Base-by-base conservation (phyloP, 2,888 invertebrate species). In the Xestia c-nigrum region DNA sequence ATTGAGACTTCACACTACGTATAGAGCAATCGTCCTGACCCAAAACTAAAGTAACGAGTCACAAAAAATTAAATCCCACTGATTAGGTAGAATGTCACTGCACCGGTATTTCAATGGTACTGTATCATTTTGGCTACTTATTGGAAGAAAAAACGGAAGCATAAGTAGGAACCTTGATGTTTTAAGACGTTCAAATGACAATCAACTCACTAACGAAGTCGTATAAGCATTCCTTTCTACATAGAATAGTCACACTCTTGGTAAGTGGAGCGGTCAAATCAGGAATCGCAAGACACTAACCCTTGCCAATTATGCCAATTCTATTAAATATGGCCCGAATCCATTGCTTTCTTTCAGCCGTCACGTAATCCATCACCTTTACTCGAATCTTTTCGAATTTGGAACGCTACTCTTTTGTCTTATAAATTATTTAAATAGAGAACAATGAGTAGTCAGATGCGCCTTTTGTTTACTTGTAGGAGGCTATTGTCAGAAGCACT, bases 401-500 rank as follows among this genome's bases (percentile, higher is more conserved):
- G 73, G 85, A 79, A 86, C 87, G 76, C 87, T 90, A 69, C 80
- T 89, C 90, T 90, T 91, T 92, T 92, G 91, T 92, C 91, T 93
- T 91, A 88, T 88, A 89, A 89, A 90, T 90, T 90, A 92, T 91
- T 90, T 92, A 91, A 92, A 90, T 90, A 78, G 87, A 91, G 91
- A 93, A 94, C 94, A 93, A 94, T 94, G 92, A 87, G 85, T 88
- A 87, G 89, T 90, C 91, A 91, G 85, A 88, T 88, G 79, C 86
- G 88, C 90, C 93, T 94, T 93, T 93, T 94, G 93, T 94, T 93
- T 92, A 92, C 92, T 90, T 89, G 92, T 90, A 93, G 92, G 91
- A 90, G 90, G 90, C 94, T 91, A 95, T 95, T 95, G 94, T 94
- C 91, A 91, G 89, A 92, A 88, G 91, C 94, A 93, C 91, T 90